These are phyloP conservation scores for Austrofundulus limnaeus DNA, from an alignment of 2,113 vertebrate genomes.

Conservation along the genomic window DNA sequence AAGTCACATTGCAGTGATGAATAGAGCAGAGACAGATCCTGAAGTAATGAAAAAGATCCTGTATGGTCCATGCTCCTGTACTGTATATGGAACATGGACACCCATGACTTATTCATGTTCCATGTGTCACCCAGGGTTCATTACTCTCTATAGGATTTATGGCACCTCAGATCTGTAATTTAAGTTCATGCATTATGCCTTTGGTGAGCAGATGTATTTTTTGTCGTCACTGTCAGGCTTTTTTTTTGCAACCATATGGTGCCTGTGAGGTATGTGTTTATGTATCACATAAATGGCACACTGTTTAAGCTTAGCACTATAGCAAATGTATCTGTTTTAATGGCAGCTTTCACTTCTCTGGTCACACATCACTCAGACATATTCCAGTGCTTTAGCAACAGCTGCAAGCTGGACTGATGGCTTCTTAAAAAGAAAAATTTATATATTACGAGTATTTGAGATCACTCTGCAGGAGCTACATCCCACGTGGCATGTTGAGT, in stretches of 20 bases:
- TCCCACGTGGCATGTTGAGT: neutral
- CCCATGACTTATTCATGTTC: constrained; percentile 67
- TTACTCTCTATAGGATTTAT: constrained; percentile 56
- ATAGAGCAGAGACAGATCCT: constrained; percentile 35
- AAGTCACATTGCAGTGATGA: constrained; percentile 52
- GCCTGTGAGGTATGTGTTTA: constrained; percentile 1
- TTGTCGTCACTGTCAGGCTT: constrained; percentile 27
- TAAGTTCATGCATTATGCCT: constrained; percentile 54
- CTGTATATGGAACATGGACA: constrained; percentile 42
- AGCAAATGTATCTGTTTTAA: constrained; percentile 8
- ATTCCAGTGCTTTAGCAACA: constrained; percentile 14
- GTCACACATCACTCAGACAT: constrained; percentile 7
- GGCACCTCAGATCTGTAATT: constrained; percentile 52
- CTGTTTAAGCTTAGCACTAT: neutral
- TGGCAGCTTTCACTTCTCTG: neutral
- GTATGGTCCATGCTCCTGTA: neutral
- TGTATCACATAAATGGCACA: neutral
- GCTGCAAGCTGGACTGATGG: constrained; percentile 17
- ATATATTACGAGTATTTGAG: constrained; percentile 12
- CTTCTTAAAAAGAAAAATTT: constrained; percentile 15
- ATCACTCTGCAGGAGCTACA: neutral
- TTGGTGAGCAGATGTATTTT: constrained; percentile 33
- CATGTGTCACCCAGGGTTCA: constrained; percentile 30
- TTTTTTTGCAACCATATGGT: constrained; percentile 18
- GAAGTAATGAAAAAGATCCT: constrained; percentile 53